Percentiles rank a stretch among this genome's conserved stretches.
These are phyloP conservation scores for Atta cephalotes DNA, from an alignment of 1,140 invertebrate genomes.

Conservation along the genomic window DNA sequence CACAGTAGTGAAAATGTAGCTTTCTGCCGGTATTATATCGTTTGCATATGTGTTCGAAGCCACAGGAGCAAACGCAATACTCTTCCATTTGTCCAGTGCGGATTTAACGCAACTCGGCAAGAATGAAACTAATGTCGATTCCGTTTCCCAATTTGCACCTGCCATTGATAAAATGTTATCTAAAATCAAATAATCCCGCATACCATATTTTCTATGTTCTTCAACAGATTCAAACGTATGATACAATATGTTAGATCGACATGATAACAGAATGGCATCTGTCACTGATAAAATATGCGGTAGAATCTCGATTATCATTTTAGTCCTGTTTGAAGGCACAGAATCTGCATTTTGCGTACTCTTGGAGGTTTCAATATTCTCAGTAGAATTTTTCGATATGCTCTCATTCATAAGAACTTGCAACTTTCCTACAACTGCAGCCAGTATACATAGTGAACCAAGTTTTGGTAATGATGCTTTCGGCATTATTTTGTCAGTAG, in stretches of 20 bases:
- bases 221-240: conserved; percentile 86
- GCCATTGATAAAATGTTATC: conserved; percentile 89
- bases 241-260: conserved; percentile 87
- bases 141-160: conserved; percentile 87
- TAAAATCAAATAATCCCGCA: conserved; percentile 86
- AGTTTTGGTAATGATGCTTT: conserved; percentile 88
- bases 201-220: conserved; percentile 84
- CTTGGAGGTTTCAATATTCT: conserved; percentile 80
- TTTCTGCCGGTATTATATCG: conserved; percentile 94
- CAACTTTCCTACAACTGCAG: conserved; percentile 90
- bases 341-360: conserved; percentile 77
- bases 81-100: conserved; percentile 90
- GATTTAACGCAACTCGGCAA: conserved; percentile 88
- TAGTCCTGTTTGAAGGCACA: conserved; percentile 76
- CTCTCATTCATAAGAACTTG: conserved; percentile 89
- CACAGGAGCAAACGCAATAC: conserved; percentile 85
- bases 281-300: conserved; percentile 88
- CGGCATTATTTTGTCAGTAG: conserved; percentile 83
- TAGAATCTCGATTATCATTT: conserved; percentile 87
- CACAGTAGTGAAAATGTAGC: conserved; percentile 90
- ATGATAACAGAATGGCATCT: conserved; percentile 87
- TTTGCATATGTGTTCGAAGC: conserved; percentile 89
- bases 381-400: conserved; percentile 78
- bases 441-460: conserved; percentile 89
- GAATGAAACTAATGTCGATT: conserved; percentile 87